These are phyloP conservation scores for Micropoecilia bifurca DNA, from an alignment of 2,797 vertebrate species.

Conservation along the genomic window DNA sequence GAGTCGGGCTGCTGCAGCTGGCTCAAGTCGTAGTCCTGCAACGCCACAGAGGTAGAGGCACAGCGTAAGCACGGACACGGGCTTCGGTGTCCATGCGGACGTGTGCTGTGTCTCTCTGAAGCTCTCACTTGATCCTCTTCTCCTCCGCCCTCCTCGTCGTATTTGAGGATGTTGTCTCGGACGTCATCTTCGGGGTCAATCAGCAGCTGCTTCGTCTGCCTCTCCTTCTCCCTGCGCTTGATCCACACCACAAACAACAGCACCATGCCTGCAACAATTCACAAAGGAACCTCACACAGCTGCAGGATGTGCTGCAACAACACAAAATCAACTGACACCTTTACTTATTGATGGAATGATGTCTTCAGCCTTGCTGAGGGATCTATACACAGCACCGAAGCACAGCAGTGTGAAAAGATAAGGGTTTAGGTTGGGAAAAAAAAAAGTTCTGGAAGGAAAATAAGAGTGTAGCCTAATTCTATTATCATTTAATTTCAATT, in stretches of 20 bases:
- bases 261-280: constrained; percentile 85
- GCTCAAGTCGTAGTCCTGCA: constrained; percentile 95
- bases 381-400: neutral
- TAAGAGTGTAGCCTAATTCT: neutral
- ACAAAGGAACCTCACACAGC: constrained; percentile 11
- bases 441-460: neutral
- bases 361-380: neutral
- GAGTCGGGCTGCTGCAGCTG: constrained; percentile 95
- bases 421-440: neutral
- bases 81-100: neutral
- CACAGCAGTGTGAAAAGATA: neutral
- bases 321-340: neutral
- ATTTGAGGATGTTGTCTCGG: constrained; percentile 95
- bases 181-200: constrained; percentile 96
- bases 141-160: constrained; percentile 93
- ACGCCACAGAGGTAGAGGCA: constrained; percentile 18
- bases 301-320: neutral
- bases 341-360: neutral
- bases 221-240: constrained; percentile 91
- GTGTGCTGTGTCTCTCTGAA: neutral
- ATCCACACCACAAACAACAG: constrained; percentile 93
- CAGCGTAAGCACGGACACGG: neutral
- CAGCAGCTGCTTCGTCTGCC: constrained; percentile 93
- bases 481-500: neutral
- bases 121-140: constrained; percentile 92